Percentiles rank a stretch among this genome's conserved stretches.
phyloP scores from a whole-genome alignment of 64 coral and sea anemone species.

The Catalaphyllia jardinei region DNA sequence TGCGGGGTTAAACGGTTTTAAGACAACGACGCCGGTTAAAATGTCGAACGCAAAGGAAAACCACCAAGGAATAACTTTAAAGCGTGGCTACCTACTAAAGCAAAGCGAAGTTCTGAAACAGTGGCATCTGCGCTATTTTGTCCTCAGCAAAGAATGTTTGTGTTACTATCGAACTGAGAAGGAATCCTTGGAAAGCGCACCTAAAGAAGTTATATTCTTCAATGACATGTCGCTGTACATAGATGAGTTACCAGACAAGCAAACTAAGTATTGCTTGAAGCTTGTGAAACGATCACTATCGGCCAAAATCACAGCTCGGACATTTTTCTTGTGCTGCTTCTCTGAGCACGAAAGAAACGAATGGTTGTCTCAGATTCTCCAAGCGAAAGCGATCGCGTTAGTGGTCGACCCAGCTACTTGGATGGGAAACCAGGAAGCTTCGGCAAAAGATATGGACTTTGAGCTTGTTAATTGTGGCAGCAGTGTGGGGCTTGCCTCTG shows the following conservation, averaged over 20 bases:
- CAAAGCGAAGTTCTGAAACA: constrained; percentile 84
- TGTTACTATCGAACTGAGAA: constrained; percentile 79
- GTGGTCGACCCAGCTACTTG: constrained; percentile 43
- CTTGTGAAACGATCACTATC: constrained; percentile 63
- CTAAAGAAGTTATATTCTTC: constrained; percentile 84
- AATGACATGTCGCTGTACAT: constrained; percentile 92
- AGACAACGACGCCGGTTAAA: not conserved
- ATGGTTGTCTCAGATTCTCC: constrained; percentile 82
- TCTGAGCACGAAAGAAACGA: constrained; percentile 72
- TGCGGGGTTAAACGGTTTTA: not conserved
- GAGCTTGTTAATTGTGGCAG: not conserved
- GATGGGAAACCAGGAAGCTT: constrained; percentile 18
- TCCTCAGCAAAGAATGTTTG: constrained; percentile 80
- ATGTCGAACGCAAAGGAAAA: constrained; percentile 13
- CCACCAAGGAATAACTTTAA: not conserved
- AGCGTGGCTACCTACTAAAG: constrained; percentile 83
- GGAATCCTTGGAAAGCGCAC: constrained; percentile 48
- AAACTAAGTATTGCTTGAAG: constrained; percentile 76
- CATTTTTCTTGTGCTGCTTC: constrained; percentile 60
- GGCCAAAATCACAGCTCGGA: constrained; percentile 38
- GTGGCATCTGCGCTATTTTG: constrained; percentile 90
- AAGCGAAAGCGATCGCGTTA: constrained; percentile 74
- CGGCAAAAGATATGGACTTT: not conserved
- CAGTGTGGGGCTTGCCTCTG: not conserved
- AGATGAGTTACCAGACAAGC: constrained; percentile 42